A percentile compares a stretch with the other conserved stretches of the same genome.
Evolutionary conservation across 2,888 invertebrate species (phyloP).

Genomic region (Brachyopa scutellaris): DNA sequence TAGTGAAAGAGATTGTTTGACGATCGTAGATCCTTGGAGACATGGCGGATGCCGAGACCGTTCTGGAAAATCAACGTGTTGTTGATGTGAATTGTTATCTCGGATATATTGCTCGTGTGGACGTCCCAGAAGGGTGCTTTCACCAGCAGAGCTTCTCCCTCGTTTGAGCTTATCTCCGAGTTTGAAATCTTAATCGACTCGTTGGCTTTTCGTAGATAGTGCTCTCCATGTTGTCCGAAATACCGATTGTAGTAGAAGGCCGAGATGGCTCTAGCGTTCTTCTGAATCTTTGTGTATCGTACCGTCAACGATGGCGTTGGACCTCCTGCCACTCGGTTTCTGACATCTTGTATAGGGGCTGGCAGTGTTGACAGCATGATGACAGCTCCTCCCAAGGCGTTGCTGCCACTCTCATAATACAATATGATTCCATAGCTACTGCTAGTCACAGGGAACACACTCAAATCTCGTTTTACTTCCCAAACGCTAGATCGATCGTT

Average conservation of each 20-base stretch:
- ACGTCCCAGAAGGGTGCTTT: slow-evolving; percentile 94
- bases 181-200: slow-evolving; percentile 91
- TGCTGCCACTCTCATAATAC: slow-evolving; percentile 89
- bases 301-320: slow-evolving; percentile 90
- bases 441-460: slow-evolving; percentile 94
- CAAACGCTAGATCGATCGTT: slow-evolving; percentile 87
- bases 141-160: slow-evolving; percentile 90
- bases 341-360: slow-evolving; percentile 88
- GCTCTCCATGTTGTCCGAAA: slow-evolving; percentile 92
- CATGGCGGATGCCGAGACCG: slow-evolving; percentile 92
- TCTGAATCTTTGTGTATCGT: slow-evolving; percentile 88
- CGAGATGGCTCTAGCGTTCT: slow-evolving; percentile 91
- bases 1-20: slow-evolving; percentile 99
- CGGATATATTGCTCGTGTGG: slow-evolving; percentile 92
- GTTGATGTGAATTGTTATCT: slow-evolving; percentile 94
- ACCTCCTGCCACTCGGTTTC: slow-evolving; percentile 89
- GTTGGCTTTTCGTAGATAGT: slow-evolving; percentile 93
- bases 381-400: slow-evolving; percentile 91
- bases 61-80: slow-evolving; percentile 93
- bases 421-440: slow-evolving; percentile 91
- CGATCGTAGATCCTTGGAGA: slow-evolving; percentile 95
- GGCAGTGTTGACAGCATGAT: slow-evolving; percentile 89
- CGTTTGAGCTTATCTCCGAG: slow-evolving; percentile 91
- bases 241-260: slow-evolving; percentile 94
- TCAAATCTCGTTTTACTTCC: slow-evolving; percentile 91